phyloP scores from a whole-genome alignment of 2,797 vertebrate species.

The Bradypodion ventrale region DNA sequence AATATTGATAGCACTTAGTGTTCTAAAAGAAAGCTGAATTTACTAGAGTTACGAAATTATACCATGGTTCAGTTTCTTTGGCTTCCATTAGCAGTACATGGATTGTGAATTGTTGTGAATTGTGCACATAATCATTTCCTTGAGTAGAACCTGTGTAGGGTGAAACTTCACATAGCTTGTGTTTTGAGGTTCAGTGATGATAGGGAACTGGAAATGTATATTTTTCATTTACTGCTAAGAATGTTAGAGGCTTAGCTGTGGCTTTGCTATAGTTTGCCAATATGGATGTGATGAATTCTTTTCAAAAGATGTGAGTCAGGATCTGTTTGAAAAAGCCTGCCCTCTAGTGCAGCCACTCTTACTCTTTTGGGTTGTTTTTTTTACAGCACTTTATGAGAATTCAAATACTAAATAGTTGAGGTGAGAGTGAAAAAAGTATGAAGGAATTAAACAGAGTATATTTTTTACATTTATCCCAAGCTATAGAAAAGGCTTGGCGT shows the following conservation, averaged over 20 bases:
- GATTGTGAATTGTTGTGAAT: background rate
- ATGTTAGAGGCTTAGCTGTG: background rate
- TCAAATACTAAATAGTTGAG: background rate
- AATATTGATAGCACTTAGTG: background rate
- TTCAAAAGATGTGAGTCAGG: slow-evolving; percentile 44
- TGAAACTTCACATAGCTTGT: background rate
- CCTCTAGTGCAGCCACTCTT: slow-evolving; percentile 67
- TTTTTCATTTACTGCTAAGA: slow-evolving; percentile 13
- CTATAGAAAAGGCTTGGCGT: slow-evolving; percentile 23
- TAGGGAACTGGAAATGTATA: slow-evolving; percentile 21
- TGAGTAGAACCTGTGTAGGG: background rate
- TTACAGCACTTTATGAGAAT: slow-evolving; percentile 49
- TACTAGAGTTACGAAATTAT: background rate
- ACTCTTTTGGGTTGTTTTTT: slow-evolving; percentile 56
- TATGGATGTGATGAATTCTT: slow-evolving; percentile 65
- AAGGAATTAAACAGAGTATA: slow-evolving; percentile 26
- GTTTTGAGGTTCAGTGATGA: slow-evolving; percentile 8
- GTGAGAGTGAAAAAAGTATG: slow-evolving; percentile 25
- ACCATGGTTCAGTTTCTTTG: slow-evolving; percentile 45
- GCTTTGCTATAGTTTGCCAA: slow-evolving; percentile 21
- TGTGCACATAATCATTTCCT: slow-evolving; percentile 33
- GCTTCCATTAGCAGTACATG: slow-evolving; percentile 34
- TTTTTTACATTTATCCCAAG: slow-evolving; percentile 33
- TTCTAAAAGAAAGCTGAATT: background rate
- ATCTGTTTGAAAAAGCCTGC: slow-evolving; percentile 67